These are phyloP conservation scores for Philypnodon macrostomus DNA, from an alignment of 2,797 vertebrate genomes.

Conservation along the genomic window DNA sequence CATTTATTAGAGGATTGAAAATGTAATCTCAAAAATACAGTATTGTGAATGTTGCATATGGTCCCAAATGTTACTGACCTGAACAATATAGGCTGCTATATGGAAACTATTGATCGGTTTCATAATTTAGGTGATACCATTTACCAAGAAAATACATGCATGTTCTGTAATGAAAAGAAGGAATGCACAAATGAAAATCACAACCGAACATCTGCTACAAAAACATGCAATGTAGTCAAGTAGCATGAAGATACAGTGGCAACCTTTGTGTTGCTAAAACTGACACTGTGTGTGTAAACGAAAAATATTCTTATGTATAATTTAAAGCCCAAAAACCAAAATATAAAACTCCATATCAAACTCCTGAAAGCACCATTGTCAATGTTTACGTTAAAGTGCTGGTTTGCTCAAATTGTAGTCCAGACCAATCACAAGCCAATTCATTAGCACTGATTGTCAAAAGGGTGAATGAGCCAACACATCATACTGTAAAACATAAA, in stretches of 20 bases:
- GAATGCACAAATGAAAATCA: conserved; percentile 6
- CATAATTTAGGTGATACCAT: conserved; percentile 1
- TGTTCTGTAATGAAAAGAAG: not conserved
- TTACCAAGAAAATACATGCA: too few species aligned
- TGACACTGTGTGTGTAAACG: conserved; percentile 47
- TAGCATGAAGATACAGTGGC: conserved; percentile 27
- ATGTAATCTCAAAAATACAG: not conserved
- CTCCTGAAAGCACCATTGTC: conserved; percentile 44
- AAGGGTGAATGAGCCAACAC: conserved; percentile 28
- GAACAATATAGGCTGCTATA: conserved; percentile 19
- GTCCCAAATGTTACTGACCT: conserved; percentile 53
- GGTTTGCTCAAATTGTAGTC: conserved; percentile 30
- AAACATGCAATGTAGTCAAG: conserved; percentile 28
- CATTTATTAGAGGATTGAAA: conserved; percentile 29
- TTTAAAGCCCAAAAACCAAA: conserved; percentile 22
- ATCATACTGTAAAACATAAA: conserved; percentile 37
- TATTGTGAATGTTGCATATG: conserved; percentile 32
- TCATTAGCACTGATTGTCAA: conserved; percentile 47
- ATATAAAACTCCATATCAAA: conserved; percentile 24
- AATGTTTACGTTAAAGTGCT: conserved; percentile 65
- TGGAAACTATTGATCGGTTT: not conserved
- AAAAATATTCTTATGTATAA: conserved; percentile 25
- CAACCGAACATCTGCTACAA: conserved; percentile 1
- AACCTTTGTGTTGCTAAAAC: conserved; percentile 31
- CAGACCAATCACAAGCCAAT: conserved; percentile 39